Evolutionary conservation across 2,113 vertebrate genomes (phyloP), one percentile per base, ranked within the genome.

Genomic region (Istiophorus platypterus): DNA sequence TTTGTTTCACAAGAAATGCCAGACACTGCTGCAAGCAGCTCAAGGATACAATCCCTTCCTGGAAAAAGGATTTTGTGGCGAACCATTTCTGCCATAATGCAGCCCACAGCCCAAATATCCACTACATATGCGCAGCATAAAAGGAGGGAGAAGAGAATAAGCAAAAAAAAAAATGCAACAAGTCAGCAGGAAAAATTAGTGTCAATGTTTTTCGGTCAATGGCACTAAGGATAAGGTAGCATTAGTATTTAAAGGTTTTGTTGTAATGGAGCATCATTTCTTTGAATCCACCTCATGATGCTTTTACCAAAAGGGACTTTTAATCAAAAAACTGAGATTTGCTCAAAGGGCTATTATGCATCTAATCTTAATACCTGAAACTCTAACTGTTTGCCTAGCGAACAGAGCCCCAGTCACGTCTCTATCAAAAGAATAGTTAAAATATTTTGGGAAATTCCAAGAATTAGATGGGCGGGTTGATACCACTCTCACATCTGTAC

Each of bases 61-160:
- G 96, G 96, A 90, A 96, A 96, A 92, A 96, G 95, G 94, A 96
- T 96, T 95, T 96, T 96, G 93, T 96, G 96, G 92, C 96, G 96
- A 89, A 96, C 95, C 96, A 96, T 96, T 96, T 96, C 96, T 93
- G 97, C 98, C 97, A 99, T 97, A 95, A 98, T 98, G 96, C 97
- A 99, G 96, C 97, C 97, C 95, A 99, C 97, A 96, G 97, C 98
- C 97, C 97, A 99, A 94, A 99, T 97, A 96, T 99, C 98, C 97
- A 99, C 98, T 99, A 98, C 81, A 92, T 95, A 93, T 95, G 85
- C 90, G 97, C 95, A 97, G 97, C 98, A 95, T 94, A 96, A 96
- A 93, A 96, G 95, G 96, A 96, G 76, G 95, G 93, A 95, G 84
- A 95, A 92, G 80, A 92, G 89, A 92, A 86, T 93, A 96, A 91